Base-by-base conservation (phyloP, 2,888 invertebrate genomes). In the Mesorhabditis sp. region DNA sequence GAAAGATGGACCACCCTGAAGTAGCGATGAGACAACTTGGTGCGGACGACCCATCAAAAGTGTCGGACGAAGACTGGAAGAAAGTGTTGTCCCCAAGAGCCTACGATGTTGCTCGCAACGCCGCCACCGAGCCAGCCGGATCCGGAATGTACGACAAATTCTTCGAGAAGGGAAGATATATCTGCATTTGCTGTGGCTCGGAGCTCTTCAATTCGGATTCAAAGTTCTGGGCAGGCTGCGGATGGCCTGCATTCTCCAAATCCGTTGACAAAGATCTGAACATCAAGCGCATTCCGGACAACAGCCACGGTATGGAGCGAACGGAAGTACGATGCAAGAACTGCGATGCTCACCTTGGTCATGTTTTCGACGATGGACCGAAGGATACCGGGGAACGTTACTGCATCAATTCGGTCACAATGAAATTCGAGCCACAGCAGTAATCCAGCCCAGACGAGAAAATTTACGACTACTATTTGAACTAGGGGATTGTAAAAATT, bases 311-410 rank as follows among this genome's bases (percentile, higher is more conserved):
- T 89, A 91, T 93, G 90, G 91, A 92, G 86, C 91, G 96, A 88
- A 95, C 93, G 80, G 97, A 97, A 90, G 95, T 97, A 87, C 91
- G 92, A 86, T 96, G 96, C 89, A 91, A 93, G 82, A 90, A 79
- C 78, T 81, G 81, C 67, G 70, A 91, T 77, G 92, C 95, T 76
- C 96, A 97, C 88, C 90, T 97, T 87, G 96, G 97, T 68, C 96
- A 97, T 87, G 93, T 96, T 72, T 97, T 97, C 88, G 92, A 93
- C 86, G 96, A 97, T 87, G 96, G 96, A 78, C 96, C 96, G 4
- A 90, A 91, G 84, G 95, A 95, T 68, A 94, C 92, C 70, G 92
- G 92, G 85, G 93, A 93, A 88, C 90, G 96, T 70, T 50, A 50
- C 58, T 50, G 58, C n/a, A 50, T 50, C 58, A 50, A 50, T 50